Conservation (phyloP, 2,888 invertebrate species). For the Pachycephus smyrnensis region DNA sequence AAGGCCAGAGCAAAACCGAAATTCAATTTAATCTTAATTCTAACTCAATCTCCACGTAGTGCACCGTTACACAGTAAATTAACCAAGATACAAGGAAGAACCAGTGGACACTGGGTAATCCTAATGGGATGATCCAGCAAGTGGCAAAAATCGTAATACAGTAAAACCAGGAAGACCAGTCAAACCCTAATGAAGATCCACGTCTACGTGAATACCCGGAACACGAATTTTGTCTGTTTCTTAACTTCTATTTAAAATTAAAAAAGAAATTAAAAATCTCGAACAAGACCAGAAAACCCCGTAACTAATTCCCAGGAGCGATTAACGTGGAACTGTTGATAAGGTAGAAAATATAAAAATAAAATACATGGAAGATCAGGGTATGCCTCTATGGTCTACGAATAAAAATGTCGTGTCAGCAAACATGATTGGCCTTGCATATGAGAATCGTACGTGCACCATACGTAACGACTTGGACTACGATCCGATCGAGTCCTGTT, state of each 20-base stretch:
- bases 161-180: neutral
- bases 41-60: slow-evolving; percentile 55
- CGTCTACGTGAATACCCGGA: too few species aligned
- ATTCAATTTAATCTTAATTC: slow-evolving; percentile 64
- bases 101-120: neutral
- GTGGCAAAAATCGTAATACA: neutral
- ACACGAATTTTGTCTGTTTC: too few species aligned
- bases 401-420: slow-evolving; percentile 44
- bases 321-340: too few species aligned
- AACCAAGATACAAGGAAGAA: slow-evolving; percentile 31
- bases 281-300: neutral
- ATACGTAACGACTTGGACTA: too few species aligned
- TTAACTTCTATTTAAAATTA: too few species aligned
- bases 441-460: too few species aligned
- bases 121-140: neutral
- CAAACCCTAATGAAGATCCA: too few species aligned
- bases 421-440: slow-evolving; percentile 33
- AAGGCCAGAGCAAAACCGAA: slow-evolving; percentile 50
- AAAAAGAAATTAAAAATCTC: slow-evolving; percentile 12
- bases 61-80: slow-evolving; percentile 63
- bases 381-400: slow-evolving; percentile 3
- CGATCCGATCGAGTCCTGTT: too few species aligned
- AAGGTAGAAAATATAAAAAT: too few species aligned
- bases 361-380: too few species aligned
- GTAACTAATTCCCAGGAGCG: too few species aligned